Evolutionary conservation across 37 sponge, comb jelly and placozoan genomes (phyloP).

Genomic region (Diacarnus erythraeanus): DNA sequence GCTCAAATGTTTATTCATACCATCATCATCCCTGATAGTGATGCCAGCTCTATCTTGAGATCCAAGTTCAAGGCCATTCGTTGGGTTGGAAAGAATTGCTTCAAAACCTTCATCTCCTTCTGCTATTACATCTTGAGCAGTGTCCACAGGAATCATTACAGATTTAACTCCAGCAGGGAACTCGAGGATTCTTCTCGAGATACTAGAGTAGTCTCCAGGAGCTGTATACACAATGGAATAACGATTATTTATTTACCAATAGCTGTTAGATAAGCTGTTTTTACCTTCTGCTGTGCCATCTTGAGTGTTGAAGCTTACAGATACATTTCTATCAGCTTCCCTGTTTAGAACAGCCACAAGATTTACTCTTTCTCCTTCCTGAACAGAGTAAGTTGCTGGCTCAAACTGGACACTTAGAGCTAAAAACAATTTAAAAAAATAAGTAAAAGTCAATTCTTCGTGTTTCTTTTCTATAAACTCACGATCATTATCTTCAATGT

Average conservation of each 20-base stretch:
- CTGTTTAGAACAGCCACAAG: neutral
- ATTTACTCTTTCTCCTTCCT: neutral
- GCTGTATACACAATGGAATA: neutral
- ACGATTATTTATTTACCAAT: too few relatives aligned
- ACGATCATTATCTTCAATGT: slow-evolving; percentile 47
- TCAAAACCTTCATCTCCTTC: slow-evolving; percentile 39
- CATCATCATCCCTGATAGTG: slow-evolving; percentile 41
- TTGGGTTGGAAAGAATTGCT: slow-evolving; percentile 11
- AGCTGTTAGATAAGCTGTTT: too few relatives aligned
- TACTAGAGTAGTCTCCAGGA: slow-evolving; percentile 1
- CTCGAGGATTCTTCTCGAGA: neutral
- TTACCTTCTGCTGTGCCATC: slow-evolving; percentile 58
- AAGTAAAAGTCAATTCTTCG: neutral
- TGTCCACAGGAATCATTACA: neutral
- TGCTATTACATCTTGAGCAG: slow-evolving; percentile 28
- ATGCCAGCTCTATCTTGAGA: slow-evolving; percentile 5
- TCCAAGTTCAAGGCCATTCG: neutral
- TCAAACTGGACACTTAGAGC: slow-evolving; percentile 20
- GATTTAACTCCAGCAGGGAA: slow-evolving; percentile 10
- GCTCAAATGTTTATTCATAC: slow-evolving; percentile 4
- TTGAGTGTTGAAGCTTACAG: slow-evolving; percentile 14
- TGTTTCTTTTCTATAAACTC: neutral
- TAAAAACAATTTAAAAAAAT: too few relatives aligned
- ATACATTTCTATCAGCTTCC: slow-evolving; percentile 4
- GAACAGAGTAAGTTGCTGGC: slow-evolving; percentile 6